These are phyloP conservation scores for Syngnathoides biaculeatus DNA, from an alignment of 2,113 vertebrate genomes.

Conservation along the genomic window DNA sequence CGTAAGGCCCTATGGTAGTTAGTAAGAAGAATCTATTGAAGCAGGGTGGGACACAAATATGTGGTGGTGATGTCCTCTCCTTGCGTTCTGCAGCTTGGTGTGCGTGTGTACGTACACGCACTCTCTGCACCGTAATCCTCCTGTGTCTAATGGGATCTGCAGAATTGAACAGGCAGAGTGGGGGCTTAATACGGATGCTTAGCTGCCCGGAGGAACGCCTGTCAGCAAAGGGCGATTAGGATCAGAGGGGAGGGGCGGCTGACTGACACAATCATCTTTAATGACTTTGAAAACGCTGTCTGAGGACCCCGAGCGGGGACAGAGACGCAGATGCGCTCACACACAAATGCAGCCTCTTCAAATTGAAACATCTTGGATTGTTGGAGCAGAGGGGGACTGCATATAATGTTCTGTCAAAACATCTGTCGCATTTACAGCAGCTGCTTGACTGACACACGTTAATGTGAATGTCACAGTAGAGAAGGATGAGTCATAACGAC, in stretches of 20 bases:
- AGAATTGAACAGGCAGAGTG: constrained; percentile 71
- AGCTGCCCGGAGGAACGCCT: constrained; percentile 71
- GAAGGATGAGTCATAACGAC: constrained; percentile 50
- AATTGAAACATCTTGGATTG: constrained; percentile 67
- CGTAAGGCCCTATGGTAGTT: neutral
- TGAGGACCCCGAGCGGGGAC: constrained; percentile 35
- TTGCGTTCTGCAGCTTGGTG: constrained; percentile 32
- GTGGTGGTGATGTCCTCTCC: constrained; percentile 46
- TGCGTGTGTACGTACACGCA: constrained; percentile 38
- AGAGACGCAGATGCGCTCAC: neutral
- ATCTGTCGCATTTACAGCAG: constrained; percentile 48
- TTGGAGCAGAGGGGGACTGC: constrained; percentile 47
- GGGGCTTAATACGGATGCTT: constrained; percentile 70
- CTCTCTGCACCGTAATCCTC: constrained; percentile 60
- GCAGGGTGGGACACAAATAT: constrained; percentile 23
- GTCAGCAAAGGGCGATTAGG: constrained; percentile 74
- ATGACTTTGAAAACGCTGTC: constrained; percentile 68
- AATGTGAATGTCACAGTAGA: constrained; percentile 63
- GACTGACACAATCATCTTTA: constrained; percentile 73
- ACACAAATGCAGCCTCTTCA: constrained; percentile 49
- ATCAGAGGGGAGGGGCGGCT: constrained; percentile 65
- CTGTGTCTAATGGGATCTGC: constrained; percentile 76
- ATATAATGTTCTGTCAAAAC: constrained; percentile 66
- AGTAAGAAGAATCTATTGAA: constrained; percentile 29
- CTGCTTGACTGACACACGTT: constrained; percentile 51